Evolutionary conservation across 53 echinoderm and acorn worm species (phyloP).

Genomic region (Hippasteria phrygiana): DNA sequence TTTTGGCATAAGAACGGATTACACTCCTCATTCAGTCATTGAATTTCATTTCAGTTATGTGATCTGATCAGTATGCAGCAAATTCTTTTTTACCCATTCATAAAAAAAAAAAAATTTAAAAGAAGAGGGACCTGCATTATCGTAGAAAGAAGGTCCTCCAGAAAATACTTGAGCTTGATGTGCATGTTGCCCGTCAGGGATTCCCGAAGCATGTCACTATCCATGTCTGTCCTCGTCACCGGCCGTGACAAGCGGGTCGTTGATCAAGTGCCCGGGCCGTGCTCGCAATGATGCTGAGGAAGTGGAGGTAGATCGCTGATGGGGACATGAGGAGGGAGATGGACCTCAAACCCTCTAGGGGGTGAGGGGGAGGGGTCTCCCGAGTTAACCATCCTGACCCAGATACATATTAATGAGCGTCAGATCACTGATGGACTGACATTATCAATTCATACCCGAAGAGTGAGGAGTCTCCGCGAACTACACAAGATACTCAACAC

Average conservation of each 20-base stretch:
- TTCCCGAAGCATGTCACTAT: conserved; percentile 39
- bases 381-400: conserved; percentile 47
- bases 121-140: neutral
- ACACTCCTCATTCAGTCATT: neutral
- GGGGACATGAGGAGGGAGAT: conserved; percentile 27
- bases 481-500: neutral
- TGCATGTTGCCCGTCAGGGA: conserved; percentile 37
- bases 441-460: neutral
- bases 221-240: conserved; percentile 37
- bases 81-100: conserved; percentile 24
- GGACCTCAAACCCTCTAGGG: neutral
- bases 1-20: neutral
- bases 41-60: neutral
- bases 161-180: conserved; percentile 28
- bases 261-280: conserved; percentile 31
- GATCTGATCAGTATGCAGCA: conserved; percentile 48
- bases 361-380: neutral
- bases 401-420: conserved; percentile 50
- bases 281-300: neutral
- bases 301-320: conserved; percentile 10
- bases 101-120: neutral
- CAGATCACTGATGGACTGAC: neutral
- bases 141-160: conserved; percentile 1
- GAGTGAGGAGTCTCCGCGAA: neutral
- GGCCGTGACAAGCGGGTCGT: conserved; percentile 58